Evolutionary conservation across 2,797 vertebrate genomes (phyloP), one percentile per base, ranked within the genome.

Genomic region (Thunnus albacares): DNA sequence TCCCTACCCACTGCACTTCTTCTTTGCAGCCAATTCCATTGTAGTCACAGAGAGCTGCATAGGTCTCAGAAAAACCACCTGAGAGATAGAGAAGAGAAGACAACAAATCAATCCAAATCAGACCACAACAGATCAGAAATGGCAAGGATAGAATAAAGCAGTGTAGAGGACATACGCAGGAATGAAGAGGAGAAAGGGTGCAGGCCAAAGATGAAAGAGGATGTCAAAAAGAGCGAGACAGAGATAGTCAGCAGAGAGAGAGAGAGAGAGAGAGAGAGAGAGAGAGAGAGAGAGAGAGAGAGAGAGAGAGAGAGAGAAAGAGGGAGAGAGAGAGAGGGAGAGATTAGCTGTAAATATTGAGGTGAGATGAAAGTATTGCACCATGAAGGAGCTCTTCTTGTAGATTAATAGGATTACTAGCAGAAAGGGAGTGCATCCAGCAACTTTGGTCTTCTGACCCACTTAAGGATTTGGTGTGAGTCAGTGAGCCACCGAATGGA

Each of bases 11-110:
- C 71, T 98, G 97, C 61, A 98, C 97, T 93, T 98, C 97, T 88
- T 98, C 97, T 70, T 97, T 97, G 92, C 97, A 98, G 84, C 95
- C 95, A 4, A 98, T 96, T 18, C 97, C 96, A 4, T 98, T 98
- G 91, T 98, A 98, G 94, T 98, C 97, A 15, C 97, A 98, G 5
- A 98, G 95, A 28, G 97, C 97, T 0, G 97, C 96, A 0, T 98
- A 98, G 8, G 97, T 98, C 89, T 98, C 97, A 0, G 97, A 98
- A 89, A 98, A 98, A 30, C 97, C 97, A 74, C 97, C 97, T 98
- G 84, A 82, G 87, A 84, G 35, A 71, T 9, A 53, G 26, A 72
- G 18, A 38, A 14, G 66, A 78, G 64, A 63, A 67, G 66, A 84
- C 22, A 67, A 74, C 28, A 74, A 74, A 80, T 83, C 60, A 82